Base-by-base conservation (phyloP, 1,140 invertebrate species). In the Vanessa atalanta region DNA sequence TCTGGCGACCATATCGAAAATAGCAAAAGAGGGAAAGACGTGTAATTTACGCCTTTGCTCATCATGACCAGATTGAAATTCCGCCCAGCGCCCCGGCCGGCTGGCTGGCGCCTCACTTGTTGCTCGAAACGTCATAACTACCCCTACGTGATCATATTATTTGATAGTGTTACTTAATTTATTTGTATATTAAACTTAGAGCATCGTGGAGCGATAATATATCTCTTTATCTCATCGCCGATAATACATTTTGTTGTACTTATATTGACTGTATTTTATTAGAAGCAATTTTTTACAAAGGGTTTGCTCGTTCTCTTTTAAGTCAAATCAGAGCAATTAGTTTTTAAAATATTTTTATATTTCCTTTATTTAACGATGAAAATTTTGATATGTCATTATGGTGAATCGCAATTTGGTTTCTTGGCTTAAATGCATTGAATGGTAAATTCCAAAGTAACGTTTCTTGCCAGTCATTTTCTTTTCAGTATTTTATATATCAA, bases 41-140 rank as follows among this genome's bases (percentile, higher is more conserved):
- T 86, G 86, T 89, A 89, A 89, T 89, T 88, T 87, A 84, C 89
- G 87, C 86, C 83, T 89, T 81, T 79, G 82, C 85, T 83, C 88
- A 88, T 89, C 89, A 88, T 77, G 79, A 74, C 81, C 85, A 89
- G 86, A 89, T 91, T 91, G 86, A 87, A 89, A 91, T 91, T 89
- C 87, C 84, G 83, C 79, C 81, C 79, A 79, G 76, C 80, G 76
- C 82, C 84, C 78, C 84, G 81, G 88, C 72, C 87, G 86, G 76
- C 88, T 78, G 81, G 70, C 80, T 79, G 89, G 85, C 89, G 88
- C 88, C 76, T 79, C 78, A 88, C 89, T 90, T 90, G 88, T 90
- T 91, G 88, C 87, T 75, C 81, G 79, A 85, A 88, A 88, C 86
- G 84, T 88, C 83, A 87, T 89, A 91, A 90, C 86, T 82, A 81